Conservation (phyloP, 2,888 invertebrate genomes). For the Clusia tigrina region DNA sequence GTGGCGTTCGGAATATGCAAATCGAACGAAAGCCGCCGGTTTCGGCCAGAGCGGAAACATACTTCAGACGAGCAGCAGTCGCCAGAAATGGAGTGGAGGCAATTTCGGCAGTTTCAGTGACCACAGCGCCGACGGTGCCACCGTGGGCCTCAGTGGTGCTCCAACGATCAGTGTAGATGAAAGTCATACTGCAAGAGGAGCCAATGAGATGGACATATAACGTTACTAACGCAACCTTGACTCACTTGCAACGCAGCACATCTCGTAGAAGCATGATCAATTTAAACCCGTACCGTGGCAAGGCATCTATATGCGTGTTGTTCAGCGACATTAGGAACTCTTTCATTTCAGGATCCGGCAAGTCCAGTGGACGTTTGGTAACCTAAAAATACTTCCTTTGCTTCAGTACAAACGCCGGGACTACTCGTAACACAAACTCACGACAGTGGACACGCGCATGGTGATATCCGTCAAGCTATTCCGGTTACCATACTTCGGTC, state of each 20-base stretch:
- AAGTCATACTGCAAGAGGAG: slow-evolving; percentile 36
- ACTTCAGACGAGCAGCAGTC: slow-evolving; percentile 39
- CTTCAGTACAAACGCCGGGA: not conserved
- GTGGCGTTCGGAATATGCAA: slow-evolving; percentile 70
- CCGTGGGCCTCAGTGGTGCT: slow-evolving; percentile 49
- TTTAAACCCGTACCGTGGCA: slow-evolving; percentile 48
- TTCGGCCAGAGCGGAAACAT: slow-evolving; percentile 37
- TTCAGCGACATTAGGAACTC: slow-evolving; percentile 43
- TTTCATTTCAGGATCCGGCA: slow-evolving; percentile 38
- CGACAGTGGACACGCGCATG: slow-evolving; percentile 52
- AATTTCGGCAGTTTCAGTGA: slow-evolving; percentile 47
- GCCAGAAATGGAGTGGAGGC: slow-evolving; percentile 41
- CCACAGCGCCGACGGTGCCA: slow-evolving; percentile 52
- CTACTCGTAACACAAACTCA: no score
- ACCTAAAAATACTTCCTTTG: no score
- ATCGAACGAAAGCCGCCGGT: slow-evolving; percentile 57
- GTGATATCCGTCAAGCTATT: slow-evolving; percentile 48
- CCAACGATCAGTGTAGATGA: slow-evolving; percentile 45
- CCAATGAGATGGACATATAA: not conserved
- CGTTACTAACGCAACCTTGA: not conserved
- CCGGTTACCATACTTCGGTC: slow-evolving; percentile 50
- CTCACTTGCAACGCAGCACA: slow-evolving; percentile 51
- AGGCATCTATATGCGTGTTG: slow-evolving; percentile 45
- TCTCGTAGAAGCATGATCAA: slow-evolving; percentile 45
- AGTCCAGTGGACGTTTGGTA: slow-evolving; percentile 39